Evolutionary conservation across 1,140 invertebrate genomes (phyloP).

Genomic region (Drosophila quadrilineata): DNA sequence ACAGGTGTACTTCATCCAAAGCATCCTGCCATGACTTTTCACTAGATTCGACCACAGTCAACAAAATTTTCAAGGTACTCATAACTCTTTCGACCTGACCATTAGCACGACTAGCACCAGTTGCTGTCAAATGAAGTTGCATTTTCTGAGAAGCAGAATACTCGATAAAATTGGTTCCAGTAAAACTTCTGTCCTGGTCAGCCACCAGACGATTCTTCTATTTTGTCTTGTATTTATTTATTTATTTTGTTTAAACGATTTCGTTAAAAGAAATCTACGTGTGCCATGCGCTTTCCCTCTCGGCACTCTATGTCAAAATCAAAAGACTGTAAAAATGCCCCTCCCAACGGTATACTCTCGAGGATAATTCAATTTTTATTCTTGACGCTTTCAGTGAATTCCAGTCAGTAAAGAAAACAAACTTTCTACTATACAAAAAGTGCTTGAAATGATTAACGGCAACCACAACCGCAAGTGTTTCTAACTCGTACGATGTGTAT

Average conservation of each 20-base stretch:
- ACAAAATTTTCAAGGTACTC: constrained; percentile 47
- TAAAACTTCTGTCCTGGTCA: constrained; percentile 65
- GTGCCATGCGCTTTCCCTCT: constrained; percentile 2
- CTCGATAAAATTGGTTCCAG: no score
- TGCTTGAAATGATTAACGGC: no score
- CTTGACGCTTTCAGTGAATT: constrained; percentile 3
- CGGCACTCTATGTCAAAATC: constrained; percentile 2
- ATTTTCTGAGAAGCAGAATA: constrained; percentile 54
- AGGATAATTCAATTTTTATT: constrained; percentile 5
- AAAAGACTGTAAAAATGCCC: not conserved
- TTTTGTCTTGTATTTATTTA: not conserved
- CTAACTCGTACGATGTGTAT: no score
- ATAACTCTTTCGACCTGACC: constrained; percentile 63
- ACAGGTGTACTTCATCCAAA: no score
- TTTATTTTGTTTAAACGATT: no score
- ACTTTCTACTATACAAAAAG: constrained; percentile 11
- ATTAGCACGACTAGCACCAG: constrained; percentile 39
- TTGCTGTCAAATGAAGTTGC: constrained; percentile 57
- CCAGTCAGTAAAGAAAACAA: constrained; percentile 7
- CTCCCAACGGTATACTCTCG: not conserved
- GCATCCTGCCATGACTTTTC: constrained; percentile 40
- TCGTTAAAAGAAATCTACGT: not conserved
- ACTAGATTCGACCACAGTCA: constrained; percentile 24
- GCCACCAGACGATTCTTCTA: constrained; percentile 45
- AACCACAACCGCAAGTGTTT: no score